phyloP scores from a whole-genome alignment of 2,797 vertebrate species.

The Lithobates sylvaticus region DNA sequence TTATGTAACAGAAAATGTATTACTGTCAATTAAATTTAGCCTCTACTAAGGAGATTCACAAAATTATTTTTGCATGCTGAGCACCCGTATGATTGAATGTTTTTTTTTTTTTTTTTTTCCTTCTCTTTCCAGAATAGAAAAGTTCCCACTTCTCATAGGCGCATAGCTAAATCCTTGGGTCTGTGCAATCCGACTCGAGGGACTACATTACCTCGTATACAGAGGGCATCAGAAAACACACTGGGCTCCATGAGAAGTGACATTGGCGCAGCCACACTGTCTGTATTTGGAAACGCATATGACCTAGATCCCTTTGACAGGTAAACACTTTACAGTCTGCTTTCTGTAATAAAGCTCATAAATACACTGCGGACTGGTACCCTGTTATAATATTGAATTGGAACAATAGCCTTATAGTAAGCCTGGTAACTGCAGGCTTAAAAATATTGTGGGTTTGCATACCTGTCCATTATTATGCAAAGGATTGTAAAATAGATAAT shows the following conservation, averaged over 20 bases:
- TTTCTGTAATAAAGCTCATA: not conserved
- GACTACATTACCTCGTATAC: conserved; percentile 83
- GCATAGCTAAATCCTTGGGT: conserved; percentile 88
- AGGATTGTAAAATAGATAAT: too few species aligned
- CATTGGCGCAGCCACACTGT: conserved; percentile 92
- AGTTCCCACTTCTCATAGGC: conserved; percentile 62
- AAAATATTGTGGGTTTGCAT: not conserved
- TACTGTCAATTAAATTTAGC: too few species aligned
- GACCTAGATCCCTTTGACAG: conserved; percentile 88
- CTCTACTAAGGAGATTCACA: too few species aligned
- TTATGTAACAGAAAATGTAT: too few species aligned
- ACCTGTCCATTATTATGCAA: too few species aligned
- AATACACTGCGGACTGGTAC: not conserved
- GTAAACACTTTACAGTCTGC: conserved; percentile 62
- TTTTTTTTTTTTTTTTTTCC: not conserved
- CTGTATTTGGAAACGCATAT: conserved; percentile 92
- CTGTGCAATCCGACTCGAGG: conserved; percentile 80
- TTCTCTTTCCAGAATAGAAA: conserved; percentile 18
- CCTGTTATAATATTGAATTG: not conserved
- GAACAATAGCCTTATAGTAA: not conserved
- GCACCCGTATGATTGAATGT: not conserved
- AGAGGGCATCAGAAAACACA: conserved; percentile 82
- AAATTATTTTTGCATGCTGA: not conserved
- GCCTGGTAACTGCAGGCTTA: not conserved
- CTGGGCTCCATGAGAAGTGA: conserved; percentile 91